phyloP scores from a whole-genome alignment of 2,113 vertebrate genomes.

The Tinamus guttatus region DNA sequence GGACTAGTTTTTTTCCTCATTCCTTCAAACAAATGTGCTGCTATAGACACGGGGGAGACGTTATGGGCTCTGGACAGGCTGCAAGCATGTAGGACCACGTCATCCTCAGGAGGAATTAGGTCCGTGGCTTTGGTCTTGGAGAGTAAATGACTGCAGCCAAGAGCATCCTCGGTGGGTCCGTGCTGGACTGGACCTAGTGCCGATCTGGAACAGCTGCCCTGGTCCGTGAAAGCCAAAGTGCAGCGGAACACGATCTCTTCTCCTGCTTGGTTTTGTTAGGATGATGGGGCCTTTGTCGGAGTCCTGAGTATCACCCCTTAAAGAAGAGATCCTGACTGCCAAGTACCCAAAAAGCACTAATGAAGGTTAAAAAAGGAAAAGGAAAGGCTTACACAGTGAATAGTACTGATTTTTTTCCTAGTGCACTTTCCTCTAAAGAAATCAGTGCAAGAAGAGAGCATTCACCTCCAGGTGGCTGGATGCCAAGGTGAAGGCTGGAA shows the following conservation, averaged over 20 bases:
- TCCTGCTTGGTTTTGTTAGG: not conserved
- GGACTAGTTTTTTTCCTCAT: rapidly evolving
- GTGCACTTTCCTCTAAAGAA: not conserved
- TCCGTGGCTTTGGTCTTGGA: too few relatives aligned
- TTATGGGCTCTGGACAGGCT: not conserved
- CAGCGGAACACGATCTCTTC: not conserved
- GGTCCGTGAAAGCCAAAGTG: not conserved
- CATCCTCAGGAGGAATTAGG: too few relatives aligned
- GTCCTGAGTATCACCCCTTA: not conserved
- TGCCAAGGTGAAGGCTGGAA: not conserved
- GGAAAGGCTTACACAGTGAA: not conserved
- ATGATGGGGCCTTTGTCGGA: conserved; percentile 29
- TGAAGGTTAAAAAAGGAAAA: conserved; percentile 6
- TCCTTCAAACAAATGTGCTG: not conserved
- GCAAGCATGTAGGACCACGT: not conserved
- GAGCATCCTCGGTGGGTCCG: not conserved
- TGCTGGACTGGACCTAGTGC: not conserved
- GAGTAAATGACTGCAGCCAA: not conserved
- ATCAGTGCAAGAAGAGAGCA: conserved; percentile 8
- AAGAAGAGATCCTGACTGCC: not conserved
- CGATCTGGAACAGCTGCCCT: not conserved
- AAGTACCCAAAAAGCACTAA: conserved; percentile 25
- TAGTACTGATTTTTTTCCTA: conserved; percentile 51
- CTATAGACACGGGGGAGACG: not conserved
- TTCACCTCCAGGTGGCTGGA: conserved; percentile 40